Base-by-base conservation (phyloP, 2,797 vertebrate species). In the Schizopygopsis pylzovi region DNA sequence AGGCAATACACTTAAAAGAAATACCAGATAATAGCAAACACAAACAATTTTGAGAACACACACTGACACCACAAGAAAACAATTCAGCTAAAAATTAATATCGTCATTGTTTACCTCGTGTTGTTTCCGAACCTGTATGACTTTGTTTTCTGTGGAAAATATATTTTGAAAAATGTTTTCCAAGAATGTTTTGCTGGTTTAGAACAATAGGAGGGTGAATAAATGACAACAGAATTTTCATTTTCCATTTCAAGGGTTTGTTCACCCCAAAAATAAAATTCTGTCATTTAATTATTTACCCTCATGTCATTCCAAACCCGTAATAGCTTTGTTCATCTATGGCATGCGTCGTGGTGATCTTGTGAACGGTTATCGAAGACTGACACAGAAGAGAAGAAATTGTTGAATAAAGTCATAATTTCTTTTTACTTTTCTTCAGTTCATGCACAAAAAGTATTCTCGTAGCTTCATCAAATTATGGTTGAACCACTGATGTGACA, bases 31-130 rank as follows among this genome's bases (percentile, higher is more conserved):
- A 63, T 20, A 47, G 22, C 4, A 6, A 6, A 61, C 20, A 16
- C 5, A 54, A 13, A 37, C 13, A 61, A 11, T 52, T n/a, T 52
- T 63, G 59, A 0, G 8, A 2, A 7, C 8, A 2, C 22, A n/a
- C 28, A 25, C 7, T 94, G 93, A 2, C 94, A 95, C 82, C 93
- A 95, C 54, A 94, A 95, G 87, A 95, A 94, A 65, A 43, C 18
- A 37, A 13, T 33, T 41, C 0, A 22, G 0, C 4, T 10, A 13
- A n/a, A 71, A 25, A 68, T 68, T 0, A 22, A 45, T 8, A 73
- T 16, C 33, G 43, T 28, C n/a, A 25, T 47, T 2, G 13, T 25
- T 72, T 25, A 25, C 25, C 15, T 18, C 4, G 1, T 54, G 28
- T 37, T 4, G 7, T 37, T 37, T n/a, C 22, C 28, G 8, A 75